Conservation (phyloP, 2,113 vertebrate species). For the Xyliphius kryptos region DNA sequence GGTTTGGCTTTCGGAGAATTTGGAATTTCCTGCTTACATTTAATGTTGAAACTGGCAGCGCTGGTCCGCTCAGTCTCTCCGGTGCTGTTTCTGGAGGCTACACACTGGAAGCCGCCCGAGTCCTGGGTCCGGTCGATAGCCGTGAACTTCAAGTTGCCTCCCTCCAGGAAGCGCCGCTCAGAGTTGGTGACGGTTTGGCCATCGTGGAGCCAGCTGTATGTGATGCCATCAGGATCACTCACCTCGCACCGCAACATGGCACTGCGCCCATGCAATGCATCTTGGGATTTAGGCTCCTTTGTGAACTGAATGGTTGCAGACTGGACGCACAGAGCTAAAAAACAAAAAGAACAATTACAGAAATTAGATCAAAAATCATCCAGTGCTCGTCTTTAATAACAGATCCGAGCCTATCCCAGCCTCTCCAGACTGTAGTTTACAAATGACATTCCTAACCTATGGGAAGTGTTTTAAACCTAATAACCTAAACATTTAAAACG, state of each 20-base stretch:
- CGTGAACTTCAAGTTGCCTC: constrained; percentile 72
- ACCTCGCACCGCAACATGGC: constrained; percentile 81
- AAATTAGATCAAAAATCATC: too few relatives aligned
- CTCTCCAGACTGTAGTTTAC: too few relatives aligned
- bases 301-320: constrained; percentile 65
- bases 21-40: constrained; percentile 66
- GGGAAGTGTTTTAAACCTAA: too few relatives aligned
- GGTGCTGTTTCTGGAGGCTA: constrained; percentile 56
- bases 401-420: too few relatives aligned
- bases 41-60: constrained; percentile 79
- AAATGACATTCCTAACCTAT: too few relatives aligned
- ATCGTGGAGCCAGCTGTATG: constrained; percentile 69
- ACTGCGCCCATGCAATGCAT: constrained; percentile 75
- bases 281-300: constrained; percentile 81
- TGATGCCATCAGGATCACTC: constrained; percentile 40
- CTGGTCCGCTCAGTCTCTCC: constrained; percentile 65
- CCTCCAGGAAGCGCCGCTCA: constrained; percentile 73
- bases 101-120: constrained; percentile 72
- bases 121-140: constrained; percentile 71
- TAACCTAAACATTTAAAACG: too few relatives aligned
- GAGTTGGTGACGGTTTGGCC: constrained; percentile 61
- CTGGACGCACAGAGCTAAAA: constrained; percentile 47
- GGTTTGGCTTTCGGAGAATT: not conserved
- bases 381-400: too few relatives aligned
- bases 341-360: constrained; percentile 1